Percentiles rank a stretch among this genome's conserved stretches.
phyloP scores from a whole-genome alignment of 2,888 invertebrate genomes.

The Anticlea derivata region DNA sequence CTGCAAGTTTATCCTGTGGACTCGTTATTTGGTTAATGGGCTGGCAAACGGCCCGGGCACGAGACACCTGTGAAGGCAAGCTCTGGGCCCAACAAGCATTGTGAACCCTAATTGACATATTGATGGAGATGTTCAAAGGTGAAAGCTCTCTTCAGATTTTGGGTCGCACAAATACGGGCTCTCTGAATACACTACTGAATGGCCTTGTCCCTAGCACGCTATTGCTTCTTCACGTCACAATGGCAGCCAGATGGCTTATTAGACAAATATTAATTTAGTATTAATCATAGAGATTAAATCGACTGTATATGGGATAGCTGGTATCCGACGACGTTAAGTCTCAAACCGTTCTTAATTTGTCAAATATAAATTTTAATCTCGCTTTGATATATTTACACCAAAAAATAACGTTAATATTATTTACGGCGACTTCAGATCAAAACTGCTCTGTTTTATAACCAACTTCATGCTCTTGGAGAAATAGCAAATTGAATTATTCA shows the following conservation, averaged over 20 bases:
- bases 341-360: no score
- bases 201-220: slow-evolving; percentile 23
- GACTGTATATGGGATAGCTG: no score
- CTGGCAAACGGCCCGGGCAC: slow-evolving; percentile 71
- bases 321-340: no score
- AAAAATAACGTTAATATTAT: no score
- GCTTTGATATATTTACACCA: no score
- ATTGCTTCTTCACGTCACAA: slow-evolving; percentile 29
- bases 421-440: neutral
- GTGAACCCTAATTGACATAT: slow-evolving; percentile 69
- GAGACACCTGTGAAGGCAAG: slow-evolving; percentile 64
- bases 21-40: slow-evolving; percentile 82
- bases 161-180: slow-evolving; percentile 33
- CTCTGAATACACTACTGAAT: slow-evolving; percentile 32
- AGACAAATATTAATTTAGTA: slow-evolving; percentile 1
- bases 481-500: slow-evolving; percentile 19
- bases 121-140: slow-evolving; percentile 57
- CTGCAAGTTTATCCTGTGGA: slow-evolving; percentile 80
- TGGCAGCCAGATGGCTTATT: slow-evolving; percentile 12
- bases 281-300: no score
- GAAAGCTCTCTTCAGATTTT: slow-evolving; percentile 43
- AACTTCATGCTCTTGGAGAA: slow-evolving; percentile 8
- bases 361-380: no score
- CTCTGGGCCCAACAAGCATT: slow-evolving; percentile 56
- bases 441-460: slow-evolving; percentile 6